phyloP scores from a whole-genome alignment of 37 sponge, comb jelly and placozoan species.

The Hexactinellida sp. region DNA sequence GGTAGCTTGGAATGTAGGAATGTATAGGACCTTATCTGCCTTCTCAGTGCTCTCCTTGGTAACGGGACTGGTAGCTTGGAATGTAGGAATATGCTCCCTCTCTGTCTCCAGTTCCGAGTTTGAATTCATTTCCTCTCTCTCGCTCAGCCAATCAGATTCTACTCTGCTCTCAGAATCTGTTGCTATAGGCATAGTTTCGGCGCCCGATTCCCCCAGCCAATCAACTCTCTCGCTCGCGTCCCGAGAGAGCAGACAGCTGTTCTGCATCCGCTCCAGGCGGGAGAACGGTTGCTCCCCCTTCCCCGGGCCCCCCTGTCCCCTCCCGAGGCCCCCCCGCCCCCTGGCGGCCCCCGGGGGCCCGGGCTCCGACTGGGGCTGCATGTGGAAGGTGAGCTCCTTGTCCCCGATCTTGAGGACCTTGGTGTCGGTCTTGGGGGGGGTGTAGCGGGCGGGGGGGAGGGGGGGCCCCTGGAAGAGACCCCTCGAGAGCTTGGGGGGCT shows the following conservation, averaged over 20 bases:
- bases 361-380: background rate
- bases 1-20: too few species aligned
- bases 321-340: background rate
- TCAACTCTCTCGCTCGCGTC: background rate
- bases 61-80: background rate
- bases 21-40: too few species aligned
- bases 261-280: background rate
- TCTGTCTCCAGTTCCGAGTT: background rate
- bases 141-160: slow-evolving; percentile 1
- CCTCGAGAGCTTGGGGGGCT: background rate
- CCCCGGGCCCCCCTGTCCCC: background rate
- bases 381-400: background rate
- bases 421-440: background rate
- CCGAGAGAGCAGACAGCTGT: background rate
- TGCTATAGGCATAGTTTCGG: background rate
- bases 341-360: background rate
- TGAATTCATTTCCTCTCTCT: background rate
- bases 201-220: background rate
- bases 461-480: background rate
- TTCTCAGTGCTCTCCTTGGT: background rate
- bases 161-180: background rate
- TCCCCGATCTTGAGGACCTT: background rate
- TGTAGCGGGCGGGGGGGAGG: background rate
- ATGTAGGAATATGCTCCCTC: background rate
- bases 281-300: background rate